Evolutionary conservation across 2,888 invertebrate genomes (phyloP).

Genomic region (Coleophora deauratella): DNA sequence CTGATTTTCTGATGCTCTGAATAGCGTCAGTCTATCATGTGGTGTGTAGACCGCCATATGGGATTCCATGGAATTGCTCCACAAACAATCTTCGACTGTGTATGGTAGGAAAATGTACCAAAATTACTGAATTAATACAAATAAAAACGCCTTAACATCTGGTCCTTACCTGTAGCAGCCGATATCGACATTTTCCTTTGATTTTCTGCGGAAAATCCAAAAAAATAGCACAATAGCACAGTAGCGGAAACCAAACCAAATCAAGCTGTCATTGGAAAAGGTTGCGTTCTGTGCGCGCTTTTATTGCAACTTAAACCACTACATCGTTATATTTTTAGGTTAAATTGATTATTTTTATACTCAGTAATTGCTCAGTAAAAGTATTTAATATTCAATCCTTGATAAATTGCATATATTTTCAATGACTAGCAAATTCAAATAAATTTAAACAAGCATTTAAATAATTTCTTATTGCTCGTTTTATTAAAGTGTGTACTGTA

Average conservation of each 20-base stretch:
- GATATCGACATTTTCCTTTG: constrained; percentile 65
- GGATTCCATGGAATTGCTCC: constrained; percentile 73
- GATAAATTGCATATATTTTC: too few relatives aligned
- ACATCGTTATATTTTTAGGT: too few relatives aligned
- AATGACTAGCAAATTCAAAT: too few relatives aligned
- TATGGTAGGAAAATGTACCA: constrained; percentile 44
- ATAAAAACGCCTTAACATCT: constrained; percentile 26
- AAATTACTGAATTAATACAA: constrained; percentile 21
- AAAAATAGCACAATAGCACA: constrained; percentile 73
- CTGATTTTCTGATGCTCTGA: constrained; percentile 28
- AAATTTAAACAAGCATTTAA: too few relatives aligned
- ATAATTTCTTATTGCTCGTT: too few relatives aligned
- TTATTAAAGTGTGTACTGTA: constrained; percentile 18
- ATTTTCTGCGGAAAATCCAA: constrained; percentile 56
- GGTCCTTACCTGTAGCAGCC: constrained; percentile 64
- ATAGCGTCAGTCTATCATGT: constrained; percentile 71
- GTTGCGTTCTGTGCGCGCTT: constrained; percentile 41
- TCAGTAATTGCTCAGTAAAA: too few relatives aligned
- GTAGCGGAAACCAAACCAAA: constrained; percentile 74
- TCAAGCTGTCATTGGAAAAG: constrained; percentile 70
- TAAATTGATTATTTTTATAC: too few relatives aligned
- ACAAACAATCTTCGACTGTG: constrained; percentile 61
- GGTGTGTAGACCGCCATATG: constrained; percentile 73
- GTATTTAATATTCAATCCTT: too few relatives aligned
- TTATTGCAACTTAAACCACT: too few relatives aligned